Evolutionary conservation across 1,140 invertebrate species (phyloP), one percentile per base, ranked within the genome.

Genomic region (Goniozus legneri): DNA sequence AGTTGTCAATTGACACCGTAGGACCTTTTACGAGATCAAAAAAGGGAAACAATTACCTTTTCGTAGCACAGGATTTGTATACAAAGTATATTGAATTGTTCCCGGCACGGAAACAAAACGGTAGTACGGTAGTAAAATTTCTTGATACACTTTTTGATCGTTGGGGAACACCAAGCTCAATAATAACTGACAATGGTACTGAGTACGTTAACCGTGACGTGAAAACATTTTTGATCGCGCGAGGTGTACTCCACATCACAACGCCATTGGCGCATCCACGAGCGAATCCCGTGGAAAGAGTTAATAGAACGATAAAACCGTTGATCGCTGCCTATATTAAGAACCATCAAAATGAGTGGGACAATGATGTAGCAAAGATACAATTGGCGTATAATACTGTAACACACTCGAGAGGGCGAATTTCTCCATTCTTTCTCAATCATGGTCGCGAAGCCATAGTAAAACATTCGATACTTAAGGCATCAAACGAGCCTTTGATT

Each of bases 141-240:
- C 30, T 51, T 1, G 45, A 46, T 3, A 30, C 46, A 7, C 10
- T 52, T 16, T 49, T 52, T 8, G 44, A 49, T 31, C n/a, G n/a
- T n/a, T n/a, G n/a, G n/a, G n/a, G n/a, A n/a, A n/a, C n/a, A n/a
- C n/a, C n/a, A n/a, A n/a, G n/a, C n/a, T n/a, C n/a, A n/a, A n/a
- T n/a, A n/a, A n/a, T n/a, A n/a, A n/a, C n/a, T n/a, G n/a, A n/a
- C n/a, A n/a, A n/a, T n/a, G n/a, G n/a, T n/a, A n/a, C n/a, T n/a
- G n/a, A 56, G 27, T 56, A 45, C 19, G 2, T 41, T 2, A 52
- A 56, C 35, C 48, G 34, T 42, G 54, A 52, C 3, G 53, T 56
- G 6, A 21, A 18, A 6, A 19, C 27, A 2, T 44, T 50, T 14
- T 34, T 51, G 31, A 1, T 12, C 30, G 44, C 44, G 4, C 30